phyloP scores from a whole-genome alignment of 2,888 invertebrate genomes.

The Cryptocephalus moraei region DNA sequence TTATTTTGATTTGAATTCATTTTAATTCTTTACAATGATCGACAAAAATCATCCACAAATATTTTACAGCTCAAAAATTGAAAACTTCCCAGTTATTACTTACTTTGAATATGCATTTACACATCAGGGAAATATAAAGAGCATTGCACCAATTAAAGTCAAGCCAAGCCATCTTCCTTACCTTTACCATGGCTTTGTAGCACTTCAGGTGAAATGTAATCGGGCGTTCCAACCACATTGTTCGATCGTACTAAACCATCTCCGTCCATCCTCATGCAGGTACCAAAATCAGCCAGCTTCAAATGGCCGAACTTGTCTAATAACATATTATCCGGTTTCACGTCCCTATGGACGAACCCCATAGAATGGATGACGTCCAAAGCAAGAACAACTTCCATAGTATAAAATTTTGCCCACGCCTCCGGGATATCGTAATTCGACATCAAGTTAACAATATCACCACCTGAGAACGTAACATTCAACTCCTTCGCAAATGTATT shows the following conservation, averaged over 20 bases:
- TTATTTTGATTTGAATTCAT: not conserved
- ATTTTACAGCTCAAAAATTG: no score
- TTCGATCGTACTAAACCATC: slow-evolving; percentile 94
- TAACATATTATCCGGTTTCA: slow-evolving; percentile 98
- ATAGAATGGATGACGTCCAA: slow-evolving; percentile 96
- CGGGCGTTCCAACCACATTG: slow-evolving; percentile 98
- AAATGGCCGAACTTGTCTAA: slow-evolving; percentile 91
- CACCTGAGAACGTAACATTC: slow-evolving; percentile 32
- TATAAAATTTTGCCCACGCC: slow-evolving; percentile 45
- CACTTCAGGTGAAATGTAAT: slow-evolving; percentile 98
- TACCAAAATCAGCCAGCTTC: slow-evolving; percentile 98
- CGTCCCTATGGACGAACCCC: slow-evolving; percentile 94
- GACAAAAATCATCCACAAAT: no score
- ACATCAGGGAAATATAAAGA: no score
- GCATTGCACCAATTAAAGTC: no score
- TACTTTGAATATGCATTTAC: no score
- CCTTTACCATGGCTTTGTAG: slow-evolving; percentile 81
- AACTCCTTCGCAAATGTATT: slow-evolving; percentile 31
- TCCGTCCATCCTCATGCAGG: slow-evolving; percentile 96
- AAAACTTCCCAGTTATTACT: no score
- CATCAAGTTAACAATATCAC: slow-evolving; percentile 97
- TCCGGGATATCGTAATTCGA: slow-evolving; percentile 98
- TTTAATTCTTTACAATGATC: not conserved
- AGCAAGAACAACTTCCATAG: slow-evolving; percentile 58
- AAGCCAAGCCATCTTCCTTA: slow-evolving; percentile 2